phyloP scores from a whole-genome alignment of 2,113 vertebrate species.

The Oenanthe oenanthe region DNA sequence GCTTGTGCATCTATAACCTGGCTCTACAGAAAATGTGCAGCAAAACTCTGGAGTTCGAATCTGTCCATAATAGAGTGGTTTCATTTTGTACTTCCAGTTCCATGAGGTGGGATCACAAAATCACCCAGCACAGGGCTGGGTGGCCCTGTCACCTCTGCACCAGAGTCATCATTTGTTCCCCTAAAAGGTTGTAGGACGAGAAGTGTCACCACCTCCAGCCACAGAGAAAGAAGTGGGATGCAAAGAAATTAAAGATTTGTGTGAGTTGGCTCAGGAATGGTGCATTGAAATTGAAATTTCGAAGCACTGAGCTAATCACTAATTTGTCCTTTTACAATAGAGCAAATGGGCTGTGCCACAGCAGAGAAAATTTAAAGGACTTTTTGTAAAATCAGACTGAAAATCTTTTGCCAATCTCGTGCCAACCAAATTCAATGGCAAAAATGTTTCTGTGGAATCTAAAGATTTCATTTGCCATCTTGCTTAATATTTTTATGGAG shows the following conservation, averaged over 20 bases:
- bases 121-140: background rate
- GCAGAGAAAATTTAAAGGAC: background rate
- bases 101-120: background rate
- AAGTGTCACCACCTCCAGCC: background rate
- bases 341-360: accelerated
- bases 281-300: background rate
- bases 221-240: background rate
- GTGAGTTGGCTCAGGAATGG: background rate
- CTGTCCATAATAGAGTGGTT: background rate
- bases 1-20: background rate
- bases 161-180: background rate
- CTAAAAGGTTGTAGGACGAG: background rate
- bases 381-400: background rate
- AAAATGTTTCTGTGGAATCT: background rate
- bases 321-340: background rate
- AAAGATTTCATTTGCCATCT: background rate
- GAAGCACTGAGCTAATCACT: background rate
- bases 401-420: background rate
- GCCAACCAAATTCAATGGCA: background rate
- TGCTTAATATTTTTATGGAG: background rate
- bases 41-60: background rate
- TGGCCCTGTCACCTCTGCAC: background rate
- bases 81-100: background rate
- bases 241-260: background rate
- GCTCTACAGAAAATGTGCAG: background rate